Evolutionary conservation across 2,113 vertebrate species (phyloP), one percentile per base, ranked within the genome.

Genomic region (Tautogolabrus adspersus): DNA sequence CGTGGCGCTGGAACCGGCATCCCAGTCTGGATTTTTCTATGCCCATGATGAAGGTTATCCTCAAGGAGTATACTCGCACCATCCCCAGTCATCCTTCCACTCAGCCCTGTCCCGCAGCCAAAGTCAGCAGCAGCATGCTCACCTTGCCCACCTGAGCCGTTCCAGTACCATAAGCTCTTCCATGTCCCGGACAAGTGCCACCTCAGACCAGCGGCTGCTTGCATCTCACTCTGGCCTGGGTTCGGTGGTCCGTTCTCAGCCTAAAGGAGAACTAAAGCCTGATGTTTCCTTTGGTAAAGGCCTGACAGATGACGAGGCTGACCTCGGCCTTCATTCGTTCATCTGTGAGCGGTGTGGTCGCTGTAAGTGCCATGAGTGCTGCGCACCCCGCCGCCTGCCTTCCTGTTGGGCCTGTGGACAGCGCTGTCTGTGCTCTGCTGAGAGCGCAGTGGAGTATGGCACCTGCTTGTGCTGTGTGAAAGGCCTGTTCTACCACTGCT

Each of bases 401-500:
- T 97, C 97, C 73, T 98, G 97, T 88, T 98, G 97, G 97, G 94
- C 96, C 73, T 98, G 97, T 66, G 95, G 96, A 70, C 95, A 98
- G 90, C 96, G 97, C 81, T 99, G 97, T 87, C 95, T 98, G 83
- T 99, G 97, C 93, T 98, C 97, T 0, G 95, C 96, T 0, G 96
- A 98, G 90, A 96, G 93, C 40, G 94, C 94, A 2, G 94, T 99
- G 67, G 98, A 99, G 93, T 96, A 97, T 0, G 95, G 96, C 87
- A 98, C 97, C 4, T 99, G 98, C 79, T 92, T 99, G 72, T 99
- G 98, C 89, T 99, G 97, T 6, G 94, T 99, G 47, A 97, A 99
- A 92, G 97, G 96, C 61, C 90, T 99, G 73, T 98, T 99, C 93
- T 99, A 99, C 92, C 98, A 99, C 94, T 99, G 98, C 90, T 99